Evolutionary conservation across 2,113 vertebrate species (phyloP).

Genomic region (Euleptes europaea): DNA sequence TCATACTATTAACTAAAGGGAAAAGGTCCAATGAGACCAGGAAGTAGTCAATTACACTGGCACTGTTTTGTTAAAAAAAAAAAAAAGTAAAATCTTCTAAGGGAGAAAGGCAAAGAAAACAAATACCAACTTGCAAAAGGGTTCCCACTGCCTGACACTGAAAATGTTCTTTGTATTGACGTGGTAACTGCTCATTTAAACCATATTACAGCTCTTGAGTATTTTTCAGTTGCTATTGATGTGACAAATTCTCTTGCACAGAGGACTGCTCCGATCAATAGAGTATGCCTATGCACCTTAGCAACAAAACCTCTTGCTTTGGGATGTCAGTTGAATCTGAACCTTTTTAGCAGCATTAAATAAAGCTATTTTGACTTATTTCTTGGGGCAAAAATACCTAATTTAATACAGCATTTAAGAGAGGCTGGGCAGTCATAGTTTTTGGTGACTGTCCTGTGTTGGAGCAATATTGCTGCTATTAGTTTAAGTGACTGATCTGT

Average conservation of each 20-base stretch:
- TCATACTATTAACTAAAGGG: too few relatives aligned
- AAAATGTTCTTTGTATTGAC: slow-evolving; percentile 70
- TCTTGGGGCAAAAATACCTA: slow-evolving; percentile 71
- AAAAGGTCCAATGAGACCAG: too few relatives aligned
- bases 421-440: slow-evolving; percentile 64
- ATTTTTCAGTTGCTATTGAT: slow-evolving; percentile 73
- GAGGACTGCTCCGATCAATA: slow-evolving; percentile 75
- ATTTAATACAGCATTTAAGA: slow-evolving; percentile 72
- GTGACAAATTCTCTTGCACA: slow-evolving; percentile 73
- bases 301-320: slow-evolving; percentile 68
- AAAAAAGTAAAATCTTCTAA: too few relatives aligned
- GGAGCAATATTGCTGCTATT: slow-evolving; percentile 64
- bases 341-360: slow-evolving; percentile 73
- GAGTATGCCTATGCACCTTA: slow-evolving; percentile 64
- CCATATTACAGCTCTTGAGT: slow-evolving; percentile 68
- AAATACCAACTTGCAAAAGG: slow-evolving; percentile 55
- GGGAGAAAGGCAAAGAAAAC: too few relatives aligned
- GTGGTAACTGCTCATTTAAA: slow-evolving; percentile 65
- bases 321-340: slow-evolving; percentile 70
- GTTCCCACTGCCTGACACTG: slow-evolving; percentile 47
- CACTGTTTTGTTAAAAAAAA: too few relatives aligned
- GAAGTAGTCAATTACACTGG: too few relatives aligned
- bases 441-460: slow-evolving; percentile 55
- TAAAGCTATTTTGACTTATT: slow-evolving; percentile 77
- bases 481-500: slow-evolving; percentile 49